These are phyloP conservation scores for Sialia sialis DNA, from an alignment of 2,113 vertebrate genomes.

Conservation along the genomic window DNA sequence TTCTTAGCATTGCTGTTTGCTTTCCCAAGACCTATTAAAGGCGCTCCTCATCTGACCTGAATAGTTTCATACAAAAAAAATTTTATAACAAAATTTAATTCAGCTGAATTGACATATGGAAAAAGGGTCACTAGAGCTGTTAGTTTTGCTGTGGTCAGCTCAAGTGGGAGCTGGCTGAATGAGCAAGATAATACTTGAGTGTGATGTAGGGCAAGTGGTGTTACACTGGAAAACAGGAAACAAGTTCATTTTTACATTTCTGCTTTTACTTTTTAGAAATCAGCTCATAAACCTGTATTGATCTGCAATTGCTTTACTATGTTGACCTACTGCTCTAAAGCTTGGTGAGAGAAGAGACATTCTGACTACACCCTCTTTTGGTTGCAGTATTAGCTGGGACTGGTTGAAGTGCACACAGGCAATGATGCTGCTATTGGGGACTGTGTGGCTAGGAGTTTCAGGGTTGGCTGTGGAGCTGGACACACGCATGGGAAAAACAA, in stretches of 20 bases:
- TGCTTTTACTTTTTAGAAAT: background rate
- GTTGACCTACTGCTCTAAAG: background rate
- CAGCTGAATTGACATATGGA: background rate
- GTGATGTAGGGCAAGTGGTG: background rate
- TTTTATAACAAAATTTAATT: background rate
- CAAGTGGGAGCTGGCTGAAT: background rate
- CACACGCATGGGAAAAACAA: background rate
- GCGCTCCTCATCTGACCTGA: background rate
- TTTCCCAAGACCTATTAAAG: background rate
- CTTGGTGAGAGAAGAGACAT: background rate
- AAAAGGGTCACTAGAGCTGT: background rate
- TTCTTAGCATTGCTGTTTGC: background rate
- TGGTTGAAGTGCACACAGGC: background rate
- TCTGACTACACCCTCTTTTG: background rate
- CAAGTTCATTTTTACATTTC: background rate
- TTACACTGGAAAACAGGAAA: background rate
- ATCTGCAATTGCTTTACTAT: background rate
- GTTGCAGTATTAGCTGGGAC: accelerated
- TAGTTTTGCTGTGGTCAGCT: background rate
- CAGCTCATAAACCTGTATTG: background rate
- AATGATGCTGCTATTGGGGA: background rate
- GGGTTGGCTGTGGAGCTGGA: background rate
- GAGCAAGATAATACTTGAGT: background rate
- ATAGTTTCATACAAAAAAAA: background rate
- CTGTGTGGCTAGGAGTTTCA: background rate